phyloP scores from a whole-genome alignment of 35 echinoderm and acorn worm species.

The Chiridota heheva region DNA sequence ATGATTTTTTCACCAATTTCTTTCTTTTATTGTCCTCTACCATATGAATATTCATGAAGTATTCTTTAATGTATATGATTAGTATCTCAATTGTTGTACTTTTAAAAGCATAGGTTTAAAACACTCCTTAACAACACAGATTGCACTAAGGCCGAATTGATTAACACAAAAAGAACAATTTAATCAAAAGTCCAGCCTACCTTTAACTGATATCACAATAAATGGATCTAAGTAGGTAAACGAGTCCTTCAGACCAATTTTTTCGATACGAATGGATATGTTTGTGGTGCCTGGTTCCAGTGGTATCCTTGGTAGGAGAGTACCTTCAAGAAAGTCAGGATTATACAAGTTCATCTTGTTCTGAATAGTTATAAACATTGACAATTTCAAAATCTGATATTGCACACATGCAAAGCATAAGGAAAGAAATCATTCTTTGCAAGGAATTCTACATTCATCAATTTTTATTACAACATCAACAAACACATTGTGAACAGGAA shows the following conservation, averaged over 20 bases:
- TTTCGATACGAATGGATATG: slow-evolving; percentile 74
- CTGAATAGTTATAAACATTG: not conserved
- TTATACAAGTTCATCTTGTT: not conserved
- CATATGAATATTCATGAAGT: too few species aligned
- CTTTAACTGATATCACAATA: slow-evolving; percentile 83
- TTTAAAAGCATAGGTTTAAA: too few species aligned
- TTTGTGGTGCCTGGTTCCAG: slow-evolving; percentile 79
- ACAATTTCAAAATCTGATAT: not conserved
- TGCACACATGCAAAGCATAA: not conserved
- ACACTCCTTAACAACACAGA: too few species aligned
- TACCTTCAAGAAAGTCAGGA: slow-evolving; percentile 39
- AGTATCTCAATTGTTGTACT: too few species aligned
- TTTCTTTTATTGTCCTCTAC: too few species aligned
- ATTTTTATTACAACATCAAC: not conserved
- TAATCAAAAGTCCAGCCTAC: slow-evolving; percentile 26
- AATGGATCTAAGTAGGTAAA: slow-evolving; percentile 86
- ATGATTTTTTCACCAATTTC: too few species aligned
- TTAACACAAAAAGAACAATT: not conserved
- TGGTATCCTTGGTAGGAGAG: slow-evolving; percentile 77
- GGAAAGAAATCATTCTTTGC: not conserved
- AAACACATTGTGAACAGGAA: too few species aligned
- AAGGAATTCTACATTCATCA: not conserved
- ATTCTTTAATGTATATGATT: too few species aligned
- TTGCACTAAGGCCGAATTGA: too few species aligned
- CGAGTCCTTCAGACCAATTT: slow-evolving; percentile 87